Evolutionary conservation across 2,888 invertebrate species (phyloP), one percentile per base, ranked within the genome.

Genomic region (Sicus ferrugineus): DNA sequence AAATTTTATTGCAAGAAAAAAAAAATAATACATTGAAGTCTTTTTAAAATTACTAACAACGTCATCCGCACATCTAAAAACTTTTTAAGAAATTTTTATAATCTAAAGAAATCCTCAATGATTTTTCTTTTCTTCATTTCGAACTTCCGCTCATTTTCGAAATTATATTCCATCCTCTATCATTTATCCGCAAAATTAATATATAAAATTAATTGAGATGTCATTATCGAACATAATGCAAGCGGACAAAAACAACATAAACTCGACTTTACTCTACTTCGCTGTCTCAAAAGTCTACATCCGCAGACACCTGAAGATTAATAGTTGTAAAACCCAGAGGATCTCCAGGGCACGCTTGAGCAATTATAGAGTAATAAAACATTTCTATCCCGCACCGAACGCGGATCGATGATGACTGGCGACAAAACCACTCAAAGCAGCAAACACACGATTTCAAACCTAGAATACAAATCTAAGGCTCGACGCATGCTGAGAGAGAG

Each of bases 351-450:
- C 67, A 67, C 67, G 67, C 67, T 67, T 31, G 48, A 48, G 58
- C 67, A 67, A 67, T 67, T 67, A 67, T 48, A 67, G 30, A 19
- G 31, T 48, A 58, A 67, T 59, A 30, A 67, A 67, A 67, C 59
- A 67, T 59, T 67, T 67, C 31, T 48, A 23, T 67, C 31, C 48
- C 31, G 34, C 48, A 21, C 48, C 30, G 14, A 28, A 21, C 19
- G 46, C 3, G 19, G 14, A 46, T n/a, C n/a, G 67, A 58, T 28
- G 52, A 64, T 58, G 56, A 67, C 67, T 21, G 42, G 42, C 42
- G 42, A 42, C 42, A n/a, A 42, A 42, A 42, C 42, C 42, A 42
- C 42, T 42, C 42, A 42, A 42, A 42, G n/a, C 42, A 14, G 28
- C 62, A 38, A 19, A 61, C 28, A 56, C 56, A 38, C 19, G 34